Base-by-base conservation (phyloP, 1,140 invertebrate genomes). In the Medauroidea extradentata region DNA sequence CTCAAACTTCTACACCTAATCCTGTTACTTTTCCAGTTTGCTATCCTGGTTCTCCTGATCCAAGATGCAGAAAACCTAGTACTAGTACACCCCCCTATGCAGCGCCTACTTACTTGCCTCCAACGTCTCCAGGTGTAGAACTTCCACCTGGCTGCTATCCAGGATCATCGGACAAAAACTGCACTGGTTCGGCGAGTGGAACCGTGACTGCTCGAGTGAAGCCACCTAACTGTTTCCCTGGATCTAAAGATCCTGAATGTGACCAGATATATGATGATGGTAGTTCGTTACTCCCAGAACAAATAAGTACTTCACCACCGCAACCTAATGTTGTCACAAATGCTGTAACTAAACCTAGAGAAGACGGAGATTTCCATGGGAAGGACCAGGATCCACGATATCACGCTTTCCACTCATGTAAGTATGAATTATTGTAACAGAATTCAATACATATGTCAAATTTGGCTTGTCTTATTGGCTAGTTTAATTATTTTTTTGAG, bases 401-500 rank as follows among this genome's bases (percentile, higher is more conserved):
- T 46, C 71, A 73, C 57, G 66, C 69, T 8, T 73, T 73, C 60
- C 70, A 72, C 62, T 65, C 64, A 49, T 73, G 71, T 73, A 74
- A 69, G 71, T 69, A 50, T n/a, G 18, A 4, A n/a, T n/a, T n/a
- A n/a, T n/a, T n/a, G n/a, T n/a, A n/a, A n/a, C n/a, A n/a, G n/a
- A n/a, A n/a, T n/a, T n/a, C n/a, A n/a, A n/a, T n/a, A n/a, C n/a
- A n/a, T n/a, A n/a, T n/a, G n/a, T n/a, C n/a, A n/a, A n/a, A n/a
- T n/a, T n/a, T n/a, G n/a, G n/a, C n/a, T n/a, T n/a, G n/a, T n/a
- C n/a, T n/a, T n/a, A n/a, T n/a, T n/a, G n/a, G n/a, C n/a, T n/a
- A n/a, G n/a, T n/a, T n/a, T n/a, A n/a, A n/a, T n/a, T n/a, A n/a
- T n/a, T n/a, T n/a, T n/a, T n/a, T n/a, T n/a, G n/a, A n/a, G n/a